phyloP scores from a whole-genome alignment of 2,888 invertebrate genomes.

The Margaritifera margaritifera region DNA sequence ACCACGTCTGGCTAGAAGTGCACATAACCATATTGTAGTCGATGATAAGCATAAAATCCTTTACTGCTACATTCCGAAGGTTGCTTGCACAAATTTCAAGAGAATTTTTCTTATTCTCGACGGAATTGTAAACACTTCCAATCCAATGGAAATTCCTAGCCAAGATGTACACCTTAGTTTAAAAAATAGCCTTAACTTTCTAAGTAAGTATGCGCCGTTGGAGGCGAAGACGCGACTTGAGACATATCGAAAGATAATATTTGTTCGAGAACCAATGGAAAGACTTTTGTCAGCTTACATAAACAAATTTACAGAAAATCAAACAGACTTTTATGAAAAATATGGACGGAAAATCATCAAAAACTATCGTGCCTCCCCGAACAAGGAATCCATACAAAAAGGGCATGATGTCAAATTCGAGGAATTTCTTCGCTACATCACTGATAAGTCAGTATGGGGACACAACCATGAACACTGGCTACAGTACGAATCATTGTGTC shows the following conservation, averaged over 20 bases:
- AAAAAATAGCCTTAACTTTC: slow-evolving; percentile 46
- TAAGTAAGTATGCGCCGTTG: slow-evolving; percentile 65
- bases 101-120: slow-evolving; percentile 87
- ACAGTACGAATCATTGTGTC: slow-evolving; percentile 86
- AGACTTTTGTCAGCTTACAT: slow-evolving; percentile 90
- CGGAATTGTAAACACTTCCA: slow-evolving; percentile 72
- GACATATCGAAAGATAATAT: slow-evolving; percentile 87
- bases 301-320: slow-evolving; percentile 82
- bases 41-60: slow-evolving; percentile 88
- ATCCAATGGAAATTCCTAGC: slow-evolving; percentile 47
- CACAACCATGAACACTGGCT: slow-evolving; percentile 86
- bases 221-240: slow-evolving; percentile 81
- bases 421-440: slow-evolving; percentile 88
- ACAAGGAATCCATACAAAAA: slow-evolving; percentile 72
- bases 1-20: no score
- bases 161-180: slow-evolving; percentile 52
- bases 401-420: slow-evolving; percentile 90
- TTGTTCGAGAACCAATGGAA: slow-evolving; percentile 93
- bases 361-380: slow-evolving; percentile 83
- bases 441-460: slow-evolving; percentile 72
- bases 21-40: slow-evolving; percentile 72
- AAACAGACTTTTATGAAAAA: slow-evolving; percentile 73
- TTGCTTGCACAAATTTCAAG: slow-evolving; percentile 96
- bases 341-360: slow-evolving; percentile 83
- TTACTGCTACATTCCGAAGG: slow-evolving; percentile 95